These are phyloP conservation scores for Alaudala cheleensis DNA, from an alignment of 2,113 vertebrate genomes.

Conservation along the genomic window DNA sequence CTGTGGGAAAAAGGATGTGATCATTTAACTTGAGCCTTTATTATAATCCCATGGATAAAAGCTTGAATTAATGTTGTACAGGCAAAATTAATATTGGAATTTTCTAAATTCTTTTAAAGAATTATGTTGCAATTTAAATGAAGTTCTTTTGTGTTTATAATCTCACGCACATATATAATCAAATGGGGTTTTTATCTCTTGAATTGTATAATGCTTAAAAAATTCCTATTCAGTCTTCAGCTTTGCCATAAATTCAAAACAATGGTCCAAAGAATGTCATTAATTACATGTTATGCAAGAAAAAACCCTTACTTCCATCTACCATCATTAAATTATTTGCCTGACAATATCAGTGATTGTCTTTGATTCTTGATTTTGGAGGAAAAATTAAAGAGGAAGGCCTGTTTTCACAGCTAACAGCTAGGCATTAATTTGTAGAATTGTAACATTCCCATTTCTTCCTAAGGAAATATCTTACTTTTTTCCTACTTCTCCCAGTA, in stretches of 20 bases:
- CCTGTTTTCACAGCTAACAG: not conserved
- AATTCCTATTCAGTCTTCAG: not conserved
- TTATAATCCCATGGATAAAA: not conserved
- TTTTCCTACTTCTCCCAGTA: not conserved
- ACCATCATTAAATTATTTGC: not conserved
- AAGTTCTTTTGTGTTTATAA: not conserved
- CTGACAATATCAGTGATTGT: not conserved
- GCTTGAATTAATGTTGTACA: not conserved
- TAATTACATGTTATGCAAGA: not conserved
- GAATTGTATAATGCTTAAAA: not conserved
- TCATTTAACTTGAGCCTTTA: not conserved
- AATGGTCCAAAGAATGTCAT: not conserved
- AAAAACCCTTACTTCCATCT: not conserved
- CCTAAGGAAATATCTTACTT: not conserved
- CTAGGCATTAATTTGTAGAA: not conserved
- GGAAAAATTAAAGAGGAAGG: not conserved
- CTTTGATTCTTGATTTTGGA: not conserved
- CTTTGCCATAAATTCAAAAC: not conserved
- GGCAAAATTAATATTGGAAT: not conserved
- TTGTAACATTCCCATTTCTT: not conserved
- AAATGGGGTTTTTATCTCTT: not conserved
- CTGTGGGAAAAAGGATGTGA: constrained; percentile 38
- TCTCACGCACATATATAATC: not conserved
- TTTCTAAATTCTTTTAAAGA: not conserved
- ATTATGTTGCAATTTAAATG: not conserved